Evolutionary conservation across 2,888 invertebrate species (phyloP), one percentile per base, ranked within the genome.

Genomic region (Pseudanteris insignis): DNA sequence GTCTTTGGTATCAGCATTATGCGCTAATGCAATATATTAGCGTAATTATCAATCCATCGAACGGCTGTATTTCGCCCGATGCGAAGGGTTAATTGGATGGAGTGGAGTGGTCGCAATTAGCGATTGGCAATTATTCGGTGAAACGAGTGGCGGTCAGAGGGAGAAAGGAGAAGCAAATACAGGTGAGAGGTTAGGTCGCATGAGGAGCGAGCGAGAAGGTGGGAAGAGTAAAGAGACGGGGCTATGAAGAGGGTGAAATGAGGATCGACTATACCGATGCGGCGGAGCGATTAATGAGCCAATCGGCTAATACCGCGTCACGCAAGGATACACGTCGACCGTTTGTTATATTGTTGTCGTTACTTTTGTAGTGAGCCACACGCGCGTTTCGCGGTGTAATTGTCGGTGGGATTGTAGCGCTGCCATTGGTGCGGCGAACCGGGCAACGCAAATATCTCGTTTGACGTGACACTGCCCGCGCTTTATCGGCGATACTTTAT

Each of bases 251-350:
- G 18, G 18, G 18, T 6, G 18, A 18, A 18, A n/a, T n/a, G 25
- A 48, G 55, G 67, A 67, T 68, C 67, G 71, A 67, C 68, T 69
- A 74, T 74, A 69, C 73, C 73, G 71, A 62, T 67, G 64, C 78
- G 76, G 67, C 74, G 74, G 77, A 78, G 76, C 78, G 78, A 78
- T 78, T 78, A 78, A 78, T 78, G 75, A 74, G 66, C 74, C 78
- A 78, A 78, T 78, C 75, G 75, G 78, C 76, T 79, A 79, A 79
- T 77, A 76, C 72, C 70, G 67, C 75, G 75, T 76, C 77, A 76
- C 77, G 77, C 75, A 74, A 77, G 70, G 77, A 76, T 76, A 75
- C 72, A 68, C 72, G 69, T 70, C 66, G 47, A 57, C 57, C 59
- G 64, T 64, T 68, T 65, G 59, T 66, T 68, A 68, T 67, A 40